phyloP scores from a whole-genome alignment of 1,140 invertebrate species.

The Zaprionus nigranus region DNA sequence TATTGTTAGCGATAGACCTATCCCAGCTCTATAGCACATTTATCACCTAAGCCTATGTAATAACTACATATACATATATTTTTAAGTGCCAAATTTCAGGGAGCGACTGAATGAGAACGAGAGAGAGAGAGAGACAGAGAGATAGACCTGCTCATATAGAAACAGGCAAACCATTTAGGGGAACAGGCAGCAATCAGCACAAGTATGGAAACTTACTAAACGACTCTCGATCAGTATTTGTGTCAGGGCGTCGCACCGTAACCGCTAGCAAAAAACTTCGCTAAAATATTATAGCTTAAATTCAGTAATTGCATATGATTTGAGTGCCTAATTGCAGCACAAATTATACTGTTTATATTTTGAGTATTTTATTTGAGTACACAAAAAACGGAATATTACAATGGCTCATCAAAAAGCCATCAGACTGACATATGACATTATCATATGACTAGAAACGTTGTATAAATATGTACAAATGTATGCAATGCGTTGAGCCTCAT shows the following conservation, averaged over 20 bases:
- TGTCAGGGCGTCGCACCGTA: background rate
- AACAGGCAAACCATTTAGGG: background rate
- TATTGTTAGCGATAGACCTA: background rate
- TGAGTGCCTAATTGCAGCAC: background rate
- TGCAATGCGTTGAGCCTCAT: conserved; percentile 11
- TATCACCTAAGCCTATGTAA: background rate
- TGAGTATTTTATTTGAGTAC: background rate
- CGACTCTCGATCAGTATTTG: background rate
- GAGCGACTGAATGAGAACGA: background rate
- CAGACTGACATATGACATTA: conserved; percentile 3
- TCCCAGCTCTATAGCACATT: background rate
- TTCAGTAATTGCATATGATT: conserved; percentile 2
- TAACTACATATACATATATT: background rate
- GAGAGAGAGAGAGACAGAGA: background rate
- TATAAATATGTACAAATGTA: background rate
- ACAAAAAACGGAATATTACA: background rate
- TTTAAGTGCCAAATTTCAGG: background rate
- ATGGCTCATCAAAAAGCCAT: conserved; percentile 9
- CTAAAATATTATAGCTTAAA: background rate
- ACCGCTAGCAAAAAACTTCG: background rate
- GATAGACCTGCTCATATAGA: background rate
- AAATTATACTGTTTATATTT: conserved; percentile 19
- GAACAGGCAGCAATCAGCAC: background rate
- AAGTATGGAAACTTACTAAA: conserved; percentile 19
- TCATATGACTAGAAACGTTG: conserved; percentile 7